phyloP scores from a whole-genome alignment of 1,140 invertebrate species.

The Triops cancriformis region DNA sequence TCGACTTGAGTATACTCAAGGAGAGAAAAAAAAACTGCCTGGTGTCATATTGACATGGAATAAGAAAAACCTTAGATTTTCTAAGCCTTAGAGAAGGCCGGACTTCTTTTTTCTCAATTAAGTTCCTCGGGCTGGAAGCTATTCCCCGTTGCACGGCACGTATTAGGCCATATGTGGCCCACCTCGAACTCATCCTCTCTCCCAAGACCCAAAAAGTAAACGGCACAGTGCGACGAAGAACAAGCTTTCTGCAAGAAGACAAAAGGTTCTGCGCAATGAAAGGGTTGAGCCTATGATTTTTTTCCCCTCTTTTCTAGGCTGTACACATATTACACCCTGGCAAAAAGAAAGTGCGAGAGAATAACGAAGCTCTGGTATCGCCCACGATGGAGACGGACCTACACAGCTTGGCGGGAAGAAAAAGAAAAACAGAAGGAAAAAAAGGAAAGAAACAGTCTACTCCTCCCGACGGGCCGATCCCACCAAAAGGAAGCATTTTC shows the following conservation, averaged over 20 bases:
- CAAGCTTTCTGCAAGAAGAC: not conserved
- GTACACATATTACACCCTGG: not conserved
- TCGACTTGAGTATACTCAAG: not conserved
- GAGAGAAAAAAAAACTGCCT: not conserved
- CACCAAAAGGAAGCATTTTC: not conserved
- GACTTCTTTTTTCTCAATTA: not conserved
- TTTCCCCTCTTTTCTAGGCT: not conserved
- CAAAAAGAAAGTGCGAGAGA: slow-evolving; percentile 5
- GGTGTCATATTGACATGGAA: slow-evolving; percentile 3
- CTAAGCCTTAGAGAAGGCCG: not conserved
- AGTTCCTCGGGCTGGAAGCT: not conserved
- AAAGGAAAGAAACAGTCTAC: not conserved
- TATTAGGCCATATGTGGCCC: slow-evolving; percentile 1
- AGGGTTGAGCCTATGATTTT: not conserved
- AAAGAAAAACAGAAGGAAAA: not conserved
- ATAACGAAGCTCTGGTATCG: not conserved
- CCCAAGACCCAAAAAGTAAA: not conserved
- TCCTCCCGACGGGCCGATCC: slow-evolving; percentile 3
- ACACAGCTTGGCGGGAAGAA: not conserved
- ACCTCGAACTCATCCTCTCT: not conserved
- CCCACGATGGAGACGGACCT: not conserved
- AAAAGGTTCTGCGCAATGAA: not conserved
- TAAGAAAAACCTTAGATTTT: not conserved
- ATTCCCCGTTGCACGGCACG: slow-evolving; percentile 8
- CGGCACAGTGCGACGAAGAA: not conserved